These are phyloP conservation scores for Gambusia affinis DNA, from an alignment of 2,113 vertebrate species.

Conservation along the genomic window DNA sequence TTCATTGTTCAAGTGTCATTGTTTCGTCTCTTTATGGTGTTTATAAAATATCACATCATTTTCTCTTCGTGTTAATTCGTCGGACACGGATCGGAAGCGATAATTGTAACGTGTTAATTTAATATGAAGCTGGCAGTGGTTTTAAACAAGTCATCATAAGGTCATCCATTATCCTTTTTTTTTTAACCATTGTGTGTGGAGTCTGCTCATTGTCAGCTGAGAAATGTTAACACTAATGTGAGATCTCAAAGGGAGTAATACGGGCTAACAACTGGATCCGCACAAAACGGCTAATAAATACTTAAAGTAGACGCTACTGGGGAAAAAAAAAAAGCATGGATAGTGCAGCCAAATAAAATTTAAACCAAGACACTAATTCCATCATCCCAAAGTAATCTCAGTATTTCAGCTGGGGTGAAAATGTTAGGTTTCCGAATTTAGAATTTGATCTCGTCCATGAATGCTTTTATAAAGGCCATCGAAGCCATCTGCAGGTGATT, in stretches of 20 bases:
- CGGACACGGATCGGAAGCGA: background rate
- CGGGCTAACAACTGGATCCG: background rate
- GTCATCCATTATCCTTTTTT: background rate
- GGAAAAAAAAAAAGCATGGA: slow-evolving; percentile 15
- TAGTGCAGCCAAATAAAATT: slow-evolving; percentile 22
- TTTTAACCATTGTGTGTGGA: background rate
- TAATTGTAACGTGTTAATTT: background rate
- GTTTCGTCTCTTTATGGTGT: background rate
- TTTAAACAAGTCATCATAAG: background rate
- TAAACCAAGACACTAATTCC: slow-evolving; percentile 14
- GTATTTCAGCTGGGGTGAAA: slow-evolving; percentile 50
- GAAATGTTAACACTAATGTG: background rate
- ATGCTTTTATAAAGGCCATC: slow-evolving; percentile 13
- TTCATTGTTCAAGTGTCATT: background rate
- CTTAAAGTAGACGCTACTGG: slow-evolving; percentile 13
- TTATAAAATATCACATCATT: background rate
- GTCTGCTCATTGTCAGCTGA: background rate
- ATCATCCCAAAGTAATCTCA: slow-evolving; percentile 44
- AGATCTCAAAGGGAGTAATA: background rate
- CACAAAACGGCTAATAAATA: slow-evolving; percentile 8
- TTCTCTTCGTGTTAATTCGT: background rate
- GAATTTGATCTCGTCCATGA: slow-evolving; percentile 19
- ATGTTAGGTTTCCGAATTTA: slow-evolving; percentile 46
- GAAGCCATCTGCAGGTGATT: background rate
- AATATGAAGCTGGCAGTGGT: background rate